phyloP scores from a whole-genome alignment of 2,113 vertebrate genomes.

The Sylvia atricapilla region DNA sequence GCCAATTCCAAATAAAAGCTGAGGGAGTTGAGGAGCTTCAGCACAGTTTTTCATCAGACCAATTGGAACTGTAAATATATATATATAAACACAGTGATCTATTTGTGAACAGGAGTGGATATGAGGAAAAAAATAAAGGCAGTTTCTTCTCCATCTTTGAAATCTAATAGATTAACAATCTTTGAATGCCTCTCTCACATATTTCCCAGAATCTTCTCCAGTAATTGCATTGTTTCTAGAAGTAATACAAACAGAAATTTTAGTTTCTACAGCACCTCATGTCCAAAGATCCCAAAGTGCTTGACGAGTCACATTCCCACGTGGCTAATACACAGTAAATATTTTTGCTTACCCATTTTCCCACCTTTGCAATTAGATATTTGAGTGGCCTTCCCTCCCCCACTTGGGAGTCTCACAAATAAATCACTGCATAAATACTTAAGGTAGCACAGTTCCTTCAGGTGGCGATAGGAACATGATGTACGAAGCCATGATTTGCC shows the following conservation, averaged over 20 bases:
- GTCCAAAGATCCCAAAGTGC: not conserved
- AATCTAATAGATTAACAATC: not conserved
- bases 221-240: not conserved
- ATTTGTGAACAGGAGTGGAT: not conserved
- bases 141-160: not conserved
- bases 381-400: not conserved
- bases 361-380: slow-evolving; percentile 14
- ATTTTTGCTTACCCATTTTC: not conserved
- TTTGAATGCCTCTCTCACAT: not conserved
- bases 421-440: slow-evolving; percentile 12
- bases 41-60: not conserved
- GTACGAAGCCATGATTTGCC: not conserved
- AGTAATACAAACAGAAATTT: not conserved
- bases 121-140: not conserved
- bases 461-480: not conserved
- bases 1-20: not conserved
- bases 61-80: not conserved
- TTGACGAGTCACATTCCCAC: not conserved
- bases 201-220: not conserved
- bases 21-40: not conserved
- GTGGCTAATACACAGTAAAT: not conserved
- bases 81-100: not conserved
- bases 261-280: not conserved
- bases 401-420: slow-evolving; percentile 14
- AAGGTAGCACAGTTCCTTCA: slow-evolving; percentile 15